phyloP scores from a whole-genome alignment of 2,797 vertebrate genomes.

The Urosaurus nigricauda region DNA sequence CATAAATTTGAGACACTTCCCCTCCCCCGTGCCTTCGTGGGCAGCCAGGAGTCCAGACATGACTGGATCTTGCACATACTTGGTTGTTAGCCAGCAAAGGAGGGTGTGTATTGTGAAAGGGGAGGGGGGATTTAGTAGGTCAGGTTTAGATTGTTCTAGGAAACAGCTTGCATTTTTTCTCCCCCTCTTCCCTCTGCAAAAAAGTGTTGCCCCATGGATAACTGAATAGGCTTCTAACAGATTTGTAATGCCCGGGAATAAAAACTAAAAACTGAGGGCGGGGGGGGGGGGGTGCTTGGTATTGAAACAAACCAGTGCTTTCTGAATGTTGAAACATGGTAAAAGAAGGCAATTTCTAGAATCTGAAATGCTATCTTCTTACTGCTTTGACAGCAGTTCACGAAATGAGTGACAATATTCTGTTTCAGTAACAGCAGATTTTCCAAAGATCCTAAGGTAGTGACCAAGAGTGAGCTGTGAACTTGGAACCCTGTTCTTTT shows the following conservation, averaged over 20 bases:
- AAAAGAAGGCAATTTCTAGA: not conserved
- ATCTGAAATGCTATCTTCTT: not conserved
- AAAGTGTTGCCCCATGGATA: not conserved
- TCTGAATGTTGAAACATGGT: not conserved
- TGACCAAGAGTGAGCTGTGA: not conserved
- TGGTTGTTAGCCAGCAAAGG: conserved; percentile 57
- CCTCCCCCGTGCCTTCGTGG: conserved; percentile 58
- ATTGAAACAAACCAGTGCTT: not conserved
- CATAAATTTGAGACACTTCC: conserved; percentile 80
- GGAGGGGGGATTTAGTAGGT: conserved; percentile 6
- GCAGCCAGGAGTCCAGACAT: conserved; percentile 68
- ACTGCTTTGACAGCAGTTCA: not conserved
- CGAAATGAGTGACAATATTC: not conserved
- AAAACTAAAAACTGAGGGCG: not conserved
- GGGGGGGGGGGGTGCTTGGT: not conserved
- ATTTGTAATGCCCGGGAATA: not conserved
- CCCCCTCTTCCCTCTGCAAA: not conserved
- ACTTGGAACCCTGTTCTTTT: not conserved
- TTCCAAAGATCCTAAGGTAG: not conserved
- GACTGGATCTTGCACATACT: conserved; percentile 36
- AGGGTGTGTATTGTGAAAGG: not conserved
- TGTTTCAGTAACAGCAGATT: not conserved
- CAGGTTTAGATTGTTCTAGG: conserved; percentile 16
- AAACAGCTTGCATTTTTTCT: not conserved
- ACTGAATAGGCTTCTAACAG: not conserved